Evolutionary conservation across 2,113 vertebrate species (phyloP), one percentile per base, ranked within the genome.

Genomic region (Alexandromys fortis): DNA sequence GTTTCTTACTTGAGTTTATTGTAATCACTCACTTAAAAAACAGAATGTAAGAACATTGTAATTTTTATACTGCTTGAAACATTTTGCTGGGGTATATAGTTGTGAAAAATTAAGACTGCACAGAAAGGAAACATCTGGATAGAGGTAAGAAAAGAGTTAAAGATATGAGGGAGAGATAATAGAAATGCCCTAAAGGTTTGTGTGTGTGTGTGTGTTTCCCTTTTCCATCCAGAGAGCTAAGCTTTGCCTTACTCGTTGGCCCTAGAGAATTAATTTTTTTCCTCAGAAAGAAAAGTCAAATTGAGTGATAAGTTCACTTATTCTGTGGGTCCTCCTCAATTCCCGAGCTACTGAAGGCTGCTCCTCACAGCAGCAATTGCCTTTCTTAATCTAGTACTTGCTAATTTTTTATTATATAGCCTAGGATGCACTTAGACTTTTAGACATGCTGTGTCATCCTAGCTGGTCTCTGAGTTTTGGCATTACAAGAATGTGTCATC

Each of bases 321-420:
- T 33, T 70, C 14, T 5, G 1, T 35, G 33, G 14, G 14, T 70
- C 14, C 67, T 14, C 14, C 1, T 70, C 67, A 35, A 35, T 35
- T 35, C 67, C 67, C 7, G 2, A 70, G 67, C 13, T 68, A 33
- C 33, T 35, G 67, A 68, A 68, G 14, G 67, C 14, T 33, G 33
- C 2, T 35, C 2, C 6, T 17, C 67, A 35, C 6, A 70, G 35
- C 33, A 70, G 14, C 33, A 70, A 7, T 6, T 45, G 5, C 7
- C 70, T 52, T 17, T 91, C 94, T 93, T 91, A 97, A 87, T 70
- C 79, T 70, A 8, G 49, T 85, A 93, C 38, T 13, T 28, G 72
- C 85, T 95, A 94, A 42, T 90, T 81, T 75, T 86, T 91, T 86
- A 45, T 9, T 47, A n/a, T 72, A 35, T 73, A 88, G 22, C 3